Evolutionary conservation across 2,113 vertebrate genomes (phyloP).

Genomic region (Merops nubicus): DNA sequence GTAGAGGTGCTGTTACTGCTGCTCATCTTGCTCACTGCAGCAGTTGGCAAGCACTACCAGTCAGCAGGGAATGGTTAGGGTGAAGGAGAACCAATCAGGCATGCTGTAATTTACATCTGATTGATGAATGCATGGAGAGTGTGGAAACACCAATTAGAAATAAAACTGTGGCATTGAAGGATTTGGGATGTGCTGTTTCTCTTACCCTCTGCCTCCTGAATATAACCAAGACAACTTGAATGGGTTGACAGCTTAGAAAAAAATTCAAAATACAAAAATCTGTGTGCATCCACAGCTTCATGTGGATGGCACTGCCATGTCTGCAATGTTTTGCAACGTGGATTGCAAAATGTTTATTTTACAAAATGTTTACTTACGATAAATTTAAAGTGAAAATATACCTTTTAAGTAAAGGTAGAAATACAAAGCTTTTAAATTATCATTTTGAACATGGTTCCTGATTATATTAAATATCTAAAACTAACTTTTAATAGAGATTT

Average conservation of each 20-base stretch:
- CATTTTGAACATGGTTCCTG: background rate
- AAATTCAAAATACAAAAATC: slow-evolving; percentile 9
- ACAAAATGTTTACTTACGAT: background rate
- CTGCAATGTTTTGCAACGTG: background rate
- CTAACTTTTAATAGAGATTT: background rate
- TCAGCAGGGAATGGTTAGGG: slow-evolving; percentile 54
- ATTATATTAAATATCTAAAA: background rate
- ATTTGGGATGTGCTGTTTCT: background rate
- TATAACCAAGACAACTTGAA: background rate
- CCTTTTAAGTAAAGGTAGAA: background rate
- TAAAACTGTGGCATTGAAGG: background rate
- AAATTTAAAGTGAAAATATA: background rate
- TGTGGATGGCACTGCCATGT: background rate
- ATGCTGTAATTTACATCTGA: slow-evolving; percentile 61
- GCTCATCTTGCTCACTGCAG: slow-evolving; percentile 54
- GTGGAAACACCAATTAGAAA: slow-evolving; percentile 44
- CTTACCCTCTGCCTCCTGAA: background rate
- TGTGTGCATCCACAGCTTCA: background rate
- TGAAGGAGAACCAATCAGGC: slow-evolving; percentile 53
- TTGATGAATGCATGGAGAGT: slow-evolving; percentile 37
- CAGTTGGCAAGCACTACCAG: slow-evolving; percentile 70
- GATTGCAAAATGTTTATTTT: background rate
- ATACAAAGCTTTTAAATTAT: background rate
- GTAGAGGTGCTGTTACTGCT: slow-evolving; percentile 15
- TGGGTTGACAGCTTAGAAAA: background rate